Percentiles rank a stretch among this genome's conserved stretches.
phyloP scores from a whole-genome alignment of 2,888 invertebrate genomes.

The Caenorhabditis imperialis region DNA sequence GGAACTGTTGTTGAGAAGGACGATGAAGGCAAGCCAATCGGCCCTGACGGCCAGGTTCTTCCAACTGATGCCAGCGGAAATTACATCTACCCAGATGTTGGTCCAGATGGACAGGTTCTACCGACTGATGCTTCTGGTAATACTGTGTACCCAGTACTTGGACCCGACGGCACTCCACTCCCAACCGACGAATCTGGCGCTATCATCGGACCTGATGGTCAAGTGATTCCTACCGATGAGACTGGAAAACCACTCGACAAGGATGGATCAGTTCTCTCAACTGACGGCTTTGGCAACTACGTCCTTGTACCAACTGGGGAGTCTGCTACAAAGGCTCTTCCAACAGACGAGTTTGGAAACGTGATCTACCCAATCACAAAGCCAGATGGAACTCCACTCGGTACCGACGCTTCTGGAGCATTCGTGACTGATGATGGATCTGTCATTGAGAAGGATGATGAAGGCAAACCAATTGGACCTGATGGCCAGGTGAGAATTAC shows the following conservation, averaged over 20 bases:
- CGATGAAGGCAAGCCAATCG: constrained; percentile 54
- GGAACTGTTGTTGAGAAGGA: constrained; percentile 37
- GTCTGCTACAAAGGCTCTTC: constrained; percentile 4
- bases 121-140: constrained; percentile 44
- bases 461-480: no score
- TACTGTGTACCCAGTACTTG: no score
- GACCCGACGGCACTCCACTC: constrained; percentile 1
- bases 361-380: constrained; percentile 55
- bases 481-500: no score
- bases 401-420: no score
- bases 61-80: constrained; percentile 23
- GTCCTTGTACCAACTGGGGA: constrained; percentile 34
- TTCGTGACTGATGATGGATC: no score
- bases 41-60: constrained; percentile 61
- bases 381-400: constrained; percentile 49
- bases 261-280: constrained; percentile 6
- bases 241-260: constrained; percentile 3
- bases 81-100: constrained; percentile 52
- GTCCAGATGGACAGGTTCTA: constrained; percentile 24
- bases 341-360: constrained; percentile 26
- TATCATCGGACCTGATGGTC: constrained; percentile 49
- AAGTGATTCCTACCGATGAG: constrained; percentile 25
- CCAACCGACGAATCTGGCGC: constrained; percentile 45
- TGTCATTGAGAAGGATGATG: no score
- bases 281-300: constrained; percentile 6